phyloP scores from a whole-genome alignment of 2,888 invertebrate species.

The Lordiphosa andalusiaca region DNA sequence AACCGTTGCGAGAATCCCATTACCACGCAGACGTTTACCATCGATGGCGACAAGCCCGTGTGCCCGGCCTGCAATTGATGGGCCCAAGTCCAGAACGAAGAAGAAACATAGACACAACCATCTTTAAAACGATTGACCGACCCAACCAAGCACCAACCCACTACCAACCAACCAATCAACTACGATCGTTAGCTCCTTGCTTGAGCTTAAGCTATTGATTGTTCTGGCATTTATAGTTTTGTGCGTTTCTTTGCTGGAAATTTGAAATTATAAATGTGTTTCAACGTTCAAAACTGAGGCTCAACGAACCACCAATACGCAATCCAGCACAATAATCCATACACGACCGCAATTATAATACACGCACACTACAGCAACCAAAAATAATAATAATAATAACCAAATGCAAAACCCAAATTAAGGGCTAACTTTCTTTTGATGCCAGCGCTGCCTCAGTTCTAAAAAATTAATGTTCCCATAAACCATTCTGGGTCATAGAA shows the following conservation, averaged over 20 bases:
- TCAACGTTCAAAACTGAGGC: slow-evolving; percentile 7
- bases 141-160: neutral
- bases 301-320: neutral
- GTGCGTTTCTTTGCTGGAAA: slow-evolving; percentile 3
- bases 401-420: too few species aligned
- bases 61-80: slow-evolving; percentile 83
- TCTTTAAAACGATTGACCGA: neutral
- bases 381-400: too few species aligned
- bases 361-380: neutral
- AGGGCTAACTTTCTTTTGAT: too few species aligned
- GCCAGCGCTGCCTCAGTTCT: too few species aligned
- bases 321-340: neutral
- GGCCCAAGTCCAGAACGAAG: too few species aligned
- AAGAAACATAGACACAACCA: neutral
- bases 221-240: slow-evolving; percentile 41
- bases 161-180: neutral
- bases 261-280: slow-evolving; percentile 32
- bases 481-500: slow-evolving; percentile 32
- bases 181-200: too few species aligned
- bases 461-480: too few species aligned
- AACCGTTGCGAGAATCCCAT: slow-evolving; percentile 90
- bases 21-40: slow-evolving; percentile 88
- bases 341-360: neutral
- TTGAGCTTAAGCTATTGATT: slow-evolving; percentile 24
- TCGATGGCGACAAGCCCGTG: slow-evolving; percentile 87